Evolutionary conservation across 1,140 invertebrate genomes (phyloP).

Genomic region (Dinoponera quadriceps): DNA sequence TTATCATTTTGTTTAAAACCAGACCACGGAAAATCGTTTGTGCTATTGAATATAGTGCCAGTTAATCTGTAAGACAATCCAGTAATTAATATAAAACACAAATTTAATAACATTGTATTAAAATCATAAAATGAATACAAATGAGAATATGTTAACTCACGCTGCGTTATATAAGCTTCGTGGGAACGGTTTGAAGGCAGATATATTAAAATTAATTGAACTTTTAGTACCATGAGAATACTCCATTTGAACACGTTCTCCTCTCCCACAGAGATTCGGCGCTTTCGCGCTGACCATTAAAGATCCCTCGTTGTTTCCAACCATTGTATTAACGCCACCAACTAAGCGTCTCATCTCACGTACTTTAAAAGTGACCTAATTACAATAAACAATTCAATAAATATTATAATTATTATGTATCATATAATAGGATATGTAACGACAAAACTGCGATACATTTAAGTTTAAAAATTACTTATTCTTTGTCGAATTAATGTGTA

Average conservation of each 20-base stretch:
- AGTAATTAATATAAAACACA: neutral
- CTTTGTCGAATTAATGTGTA: conserved; percentile 73
- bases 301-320: conserved; percentile 95
- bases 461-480: conserved; percentile 74
- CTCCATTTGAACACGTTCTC: conserved; percentile 91
- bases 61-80: conserved; percentile 87
- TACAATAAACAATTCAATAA: conserved; percentile 39
- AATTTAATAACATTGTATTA: conserved; percentile 4
- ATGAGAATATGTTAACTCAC: conserved; percentile 69
- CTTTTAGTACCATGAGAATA: conserved; percentile 91
- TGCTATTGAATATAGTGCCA: conserved; percentile 89
- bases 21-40: conserved; percentile 92
- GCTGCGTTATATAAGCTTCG: conserved; percentile 81
- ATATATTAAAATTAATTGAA: conserved; percentile 90
- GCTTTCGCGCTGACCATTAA: conserved; percentile 89
- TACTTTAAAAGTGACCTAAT: conserved; percentile 93
- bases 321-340: conserved; percentile 92
- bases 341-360: conserved; percentile 90
- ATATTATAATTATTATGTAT: neutral
- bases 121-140: conserved; percentile 4
- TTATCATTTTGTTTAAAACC: conserved; percentile 90
- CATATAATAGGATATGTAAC: neutral
- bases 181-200: conserved; percentile 91
- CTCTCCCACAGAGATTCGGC: conserved; percentile 94
- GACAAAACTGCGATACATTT: conserved; percentile 46